phyloP scores from a whole-genome alignment of 2,888 invertebrate species.

The Diarsia rubi region DNA sequence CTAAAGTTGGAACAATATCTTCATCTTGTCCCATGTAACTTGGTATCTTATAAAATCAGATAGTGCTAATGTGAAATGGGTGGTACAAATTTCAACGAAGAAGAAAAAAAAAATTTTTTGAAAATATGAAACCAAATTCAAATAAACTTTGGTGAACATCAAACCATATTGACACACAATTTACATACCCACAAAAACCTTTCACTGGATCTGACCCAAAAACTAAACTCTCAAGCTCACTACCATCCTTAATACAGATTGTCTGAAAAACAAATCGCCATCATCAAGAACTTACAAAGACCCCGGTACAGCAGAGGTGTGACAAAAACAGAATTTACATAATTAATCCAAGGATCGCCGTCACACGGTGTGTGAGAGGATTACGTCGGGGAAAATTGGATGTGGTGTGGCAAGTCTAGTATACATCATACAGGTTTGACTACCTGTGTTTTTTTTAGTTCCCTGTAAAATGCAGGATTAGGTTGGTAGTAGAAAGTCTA shows the following conservation, averaged over 20 bases:
- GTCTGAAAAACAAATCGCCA: conserved; percentile 56
- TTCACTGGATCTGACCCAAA: no score
- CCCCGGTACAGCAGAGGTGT: conserved; percentile 54
- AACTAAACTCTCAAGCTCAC: neutral
- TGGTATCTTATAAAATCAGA: neutral
- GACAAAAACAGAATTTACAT: conserved; percentile 83
- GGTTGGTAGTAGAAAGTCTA: neutral
- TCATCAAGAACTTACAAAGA: conserved; percentile 57
- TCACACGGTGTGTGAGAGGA: conserved; percentile 76
- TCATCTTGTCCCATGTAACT: neutral
- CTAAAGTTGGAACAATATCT: neutral
- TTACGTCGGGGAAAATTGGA: conserved; percentile 83
- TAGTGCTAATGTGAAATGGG: no score
- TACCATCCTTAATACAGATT: conserved; percentile 29
- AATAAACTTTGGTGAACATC: no score
- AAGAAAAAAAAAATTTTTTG: no score
- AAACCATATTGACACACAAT: no score
- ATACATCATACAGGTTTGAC: conserved; percentile 30
- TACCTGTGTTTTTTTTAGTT: conserved; percentile 39
- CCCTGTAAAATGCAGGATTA: neutral
- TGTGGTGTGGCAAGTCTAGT: conserved; percentile 74
- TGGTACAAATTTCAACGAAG: no score
- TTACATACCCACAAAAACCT: no score
- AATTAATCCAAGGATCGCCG: conserved; percentile 79
- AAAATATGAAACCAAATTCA: no score